Conservation (phyloP, 2,113 vertebrate genomes). For the zebrafish (Danio rerio) region GRCz12tu NC_133193.1:52511001-52511500, state of each 20-base stretch:
- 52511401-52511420: not conserved
- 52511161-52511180: slow-evolving; percentile 48
- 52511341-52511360: slow-evolving; percentile 32
- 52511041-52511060: too few relatives aligned
- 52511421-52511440: slow-evolving; percentile 14
- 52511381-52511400: not conserved
- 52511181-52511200: slow-evolving; percentile 25
- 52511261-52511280: slow-evolving; percentile 26
- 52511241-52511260: slow-evolving; percentile 47
- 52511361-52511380: not conserved
- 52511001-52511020: too few relatives aligned
- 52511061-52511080: not conserved
- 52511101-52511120: slow-evolving; percentile 50
- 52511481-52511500: not conserved
- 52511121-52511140: slow-evolving; percentile 43
- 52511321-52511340: slow-evolving; percentile 3
- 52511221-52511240: slow-evolving; percentile 40
- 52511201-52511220: not conserved
- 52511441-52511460: slow-evolving; percentile 2
- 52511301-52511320: slow-evolving; percentile 24
- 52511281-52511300: slow-evolving; percentile 40
- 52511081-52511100: slow-evolving; percentile 48
- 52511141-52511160: slow-evolving; percentile 45
- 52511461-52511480: slow-evolving; percentile 4
- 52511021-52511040: too few relatives aligned